These are phyloP conservation scores for Venustaconcha ellipsiformis DNA, from an alignment of 1,140 invertebrate species.

Conservation along the genomic window DNA sequence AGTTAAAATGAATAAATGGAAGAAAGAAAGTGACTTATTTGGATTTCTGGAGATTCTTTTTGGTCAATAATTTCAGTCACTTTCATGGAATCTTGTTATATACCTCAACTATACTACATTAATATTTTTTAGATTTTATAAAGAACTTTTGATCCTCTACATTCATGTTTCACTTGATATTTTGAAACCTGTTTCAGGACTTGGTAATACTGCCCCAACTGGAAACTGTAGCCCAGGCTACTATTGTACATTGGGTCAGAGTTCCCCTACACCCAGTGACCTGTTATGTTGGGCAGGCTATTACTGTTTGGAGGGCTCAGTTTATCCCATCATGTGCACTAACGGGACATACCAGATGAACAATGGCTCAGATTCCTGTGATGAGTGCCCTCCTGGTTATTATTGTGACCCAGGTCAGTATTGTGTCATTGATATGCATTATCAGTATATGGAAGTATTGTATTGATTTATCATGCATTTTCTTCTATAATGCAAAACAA, in stretches of 20 bases:
- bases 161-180: background rate
- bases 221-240: constrained; percentile 58
- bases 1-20: no score
- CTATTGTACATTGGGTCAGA: constrained; percentile 65
- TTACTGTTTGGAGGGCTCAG: constrained; percentile 53
- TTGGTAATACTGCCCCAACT: constrained; percentile 46
- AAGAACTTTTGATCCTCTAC: no score
- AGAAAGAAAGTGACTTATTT: no score
- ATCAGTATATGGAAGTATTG: no score
- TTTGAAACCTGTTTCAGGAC: constrained; percentile 34
- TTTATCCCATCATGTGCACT: constrained; percentile 48
- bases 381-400: constrained; percentile 58
- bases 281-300: constrained; percentile 57
- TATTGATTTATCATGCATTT: no score
- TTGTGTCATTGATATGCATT: no score
- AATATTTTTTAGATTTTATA: no score
- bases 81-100: no score
- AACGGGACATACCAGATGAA: constrained; percentile 64
- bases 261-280: constrained; percentile 50
- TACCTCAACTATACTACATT: no score
- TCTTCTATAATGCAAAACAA: no score
- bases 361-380: constrained; percentile 44
- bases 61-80: no score
- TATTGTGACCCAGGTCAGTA: constrained; percentile 51
- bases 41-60: no score